These are phyloP conservation scores for Scarus forsteni DNA, from an alignment of 2,797 vertebrate species.

Conservation along the genomic window DNA sequence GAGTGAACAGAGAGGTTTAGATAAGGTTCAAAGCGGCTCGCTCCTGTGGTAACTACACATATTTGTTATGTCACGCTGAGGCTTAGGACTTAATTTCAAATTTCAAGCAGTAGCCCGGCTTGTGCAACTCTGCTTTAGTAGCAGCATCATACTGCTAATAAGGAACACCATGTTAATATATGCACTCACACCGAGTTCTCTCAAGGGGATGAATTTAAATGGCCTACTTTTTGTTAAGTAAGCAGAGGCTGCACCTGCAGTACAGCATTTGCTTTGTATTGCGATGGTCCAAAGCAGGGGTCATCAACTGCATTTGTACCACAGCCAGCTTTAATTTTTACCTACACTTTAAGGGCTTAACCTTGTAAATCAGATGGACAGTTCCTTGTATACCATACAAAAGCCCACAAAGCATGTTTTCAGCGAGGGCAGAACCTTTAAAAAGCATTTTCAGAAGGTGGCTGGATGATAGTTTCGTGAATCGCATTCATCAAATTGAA, in stretches of 20 bases:
- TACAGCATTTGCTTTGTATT: constrained; percentile 27
- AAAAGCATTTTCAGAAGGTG: too few species aligned
- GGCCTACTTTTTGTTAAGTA: constrained; percentile 31
- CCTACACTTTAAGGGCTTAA: too few species aligned
- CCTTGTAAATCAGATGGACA: too few species aligned
- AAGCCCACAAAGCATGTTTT: too few species aligned
- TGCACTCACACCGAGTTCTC: constrained; percentile 44
- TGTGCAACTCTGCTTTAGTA: constrained; percentile 39
- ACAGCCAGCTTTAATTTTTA: too few species aligned
- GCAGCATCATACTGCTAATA: constrained; percentile 54
- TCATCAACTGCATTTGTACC: too few species aligned
- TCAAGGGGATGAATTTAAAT: constrained; percentile 61
- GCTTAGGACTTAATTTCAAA: constrained; percentile 64
- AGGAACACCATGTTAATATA: constrained; percentile 56
- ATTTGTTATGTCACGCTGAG: constrained; percentile 68
- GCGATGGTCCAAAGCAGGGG: not conserved
- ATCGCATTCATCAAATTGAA: too few species aligned
- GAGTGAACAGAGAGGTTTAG: constrained; percentile 42
- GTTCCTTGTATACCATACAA: too few species aligned
- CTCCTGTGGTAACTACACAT: constrained; percentile 39
- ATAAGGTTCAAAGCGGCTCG: constrained; percentile 60
- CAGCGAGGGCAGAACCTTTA: too few species aligned
- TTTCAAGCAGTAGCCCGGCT: constrained; percentile 49
- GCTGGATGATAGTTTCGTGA: too few species aligned
- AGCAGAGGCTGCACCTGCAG: constrained; percentile 40